Percentiles rank a stretch among this genome's conserved stretches.
phyloP scores from a whole-genome alignment of 2,113 vertebrate genomes.

The Anarhynchus alexandrinus region DNA sequence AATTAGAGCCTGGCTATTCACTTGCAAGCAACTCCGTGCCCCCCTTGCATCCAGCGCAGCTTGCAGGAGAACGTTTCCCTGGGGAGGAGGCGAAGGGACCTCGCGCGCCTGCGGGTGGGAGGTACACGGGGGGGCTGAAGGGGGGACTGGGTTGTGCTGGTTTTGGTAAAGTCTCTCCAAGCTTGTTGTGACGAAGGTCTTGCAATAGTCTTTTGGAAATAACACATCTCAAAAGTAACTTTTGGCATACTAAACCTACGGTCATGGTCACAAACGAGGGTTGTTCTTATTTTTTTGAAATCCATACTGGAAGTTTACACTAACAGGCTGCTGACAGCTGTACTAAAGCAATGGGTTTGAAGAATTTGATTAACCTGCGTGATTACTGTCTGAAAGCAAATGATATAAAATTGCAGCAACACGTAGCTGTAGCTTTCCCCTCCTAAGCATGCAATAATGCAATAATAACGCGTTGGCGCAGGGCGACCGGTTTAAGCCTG shows the following conservation, averaged over 20 bases:
- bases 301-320: not conserved
- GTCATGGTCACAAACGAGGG: not conserved
- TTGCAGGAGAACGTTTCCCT: not conserved
- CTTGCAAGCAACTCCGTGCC: not conserved
- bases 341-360: not conserved
- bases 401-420: not conserved
- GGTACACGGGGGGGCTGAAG: not conserved
- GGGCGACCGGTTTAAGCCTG: fast-evolving
- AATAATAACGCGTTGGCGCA: not conserved
- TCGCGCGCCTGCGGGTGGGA: not conserved
- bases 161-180: not conserved
- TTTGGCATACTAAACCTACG: not conserved
- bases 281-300: not conserved
- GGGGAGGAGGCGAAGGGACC: not conserved
- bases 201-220: constrained; percentile 27
- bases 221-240: constrained; percentile 49
- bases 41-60: not conserved
- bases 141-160: not conserved
- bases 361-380: not conserved
- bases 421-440: not conserved
- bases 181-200: not conserved
- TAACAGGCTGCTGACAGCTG: not conserved
- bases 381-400: not conserved
- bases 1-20: not conserved
- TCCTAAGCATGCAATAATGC: fast-evolving